Evolutionary conservation across 2,797 vertebrate genomes (phyloP), one percentile per base, ranked within the genome.

Genomic region (Acrossocheilus wenchowensis): DNA sequence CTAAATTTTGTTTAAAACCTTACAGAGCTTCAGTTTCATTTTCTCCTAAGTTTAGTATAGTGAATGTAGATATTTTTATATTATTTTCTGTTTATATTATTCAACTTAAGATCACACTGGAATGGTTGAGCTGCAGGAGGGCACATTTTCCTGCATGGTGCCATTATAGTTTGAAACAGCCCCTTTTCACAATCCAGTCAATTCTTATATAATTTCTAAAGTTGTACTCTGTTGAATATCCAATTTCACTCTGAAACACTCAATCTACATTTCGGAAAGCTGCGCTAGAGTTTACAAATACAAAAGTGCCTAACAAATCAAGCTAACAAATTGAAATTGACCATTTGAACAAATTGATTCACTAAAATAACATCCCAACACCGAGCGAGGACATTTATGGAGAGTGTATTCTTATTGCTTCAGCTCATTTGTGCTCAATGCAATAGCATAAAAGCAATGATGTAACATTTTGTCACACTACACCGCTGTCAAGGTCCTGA

Each of bases 381-480:
- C 4, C 0, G 19, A 23, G 50, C 11, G 30, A 77, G 50, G 50
- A 54, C 48, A 54, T 54, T 77, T 54, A 77, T 39, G 6, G 34
- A n/a, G 50, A 39, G 21, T 73, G 30, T 75, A 75, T 83, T 54
- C 23, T 17, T 23, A 83, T 60, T 36, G 39, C 21, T 78, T 78
- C 15, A 62, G 39, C 23, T 60, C 34, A 45, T 73, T 64, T 75
- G 41, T 23, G 50, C 39, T 36, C 30, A 64, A n/a, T 50, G 43
- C 82, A 77, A 36, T 45, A 62, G 60, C 54, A 50, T 36, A 83
- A 66, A 83, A 48, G 41, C 11, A 36, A 50, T 64, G 21, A 83
- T 75, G 57, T 15, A 73, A 26, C 3, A n/a, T 73, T 60, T n/a
- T 45, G 81, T 34, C 26, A 83, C 78, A 64, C n/a, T 15, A 57